Evolutionary conservation across 2,113 vertebrate genomes (phyloP).

Genomic region (Bubo scandiacus): DNA sequence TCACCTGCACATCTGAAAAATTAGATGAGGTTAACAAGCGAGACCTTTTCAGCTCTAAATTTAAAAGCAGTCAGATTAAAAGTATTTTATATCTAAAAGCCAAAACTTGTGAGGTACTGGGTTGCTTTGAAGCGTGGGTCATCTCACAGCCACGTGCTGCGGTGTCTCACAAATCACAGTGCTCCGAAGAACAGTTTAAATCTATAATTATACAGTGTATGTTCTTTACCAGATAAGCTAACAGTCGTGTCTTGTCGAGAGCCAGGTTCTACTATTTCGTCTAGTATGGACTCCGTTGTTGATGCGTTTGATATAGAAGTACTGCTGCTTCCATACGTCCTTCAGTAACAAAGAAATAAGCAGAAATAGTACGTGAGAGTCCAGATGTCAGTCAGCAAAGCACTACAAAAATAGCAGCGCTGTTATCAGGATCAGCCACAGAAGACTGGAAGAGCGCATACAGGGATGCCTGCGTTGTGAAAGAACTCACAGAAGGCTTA

Average conservation of each 20-base stretch:
- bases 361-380: background rate
- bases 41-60: background rate
- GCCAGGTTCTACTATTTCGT: constrained; percentile 74
- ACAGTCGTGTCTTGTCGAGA: constrained; percentile 51
- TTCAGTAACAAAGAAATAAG: constrained; percentile 49
- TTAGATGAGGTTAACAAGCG: background rate
- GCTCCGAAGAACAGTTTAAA: background rate
- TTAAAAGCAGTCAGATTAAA: background rate
- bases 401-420: background rate
- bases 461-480: background rate
- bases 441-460: background rate
- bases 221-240: constrained; percentile 75
- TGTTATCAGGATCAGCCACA: background rate
- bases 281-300: constrained; percentile 55
- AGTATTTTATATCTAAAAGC: background rate
- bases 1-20: constrained; percentile 69
- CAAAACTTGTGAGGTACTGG: background rate
- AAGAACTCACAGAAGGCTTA: background rate
- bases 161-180: background rate
- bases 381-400: background rate
- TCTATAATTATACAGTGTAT: background rate
- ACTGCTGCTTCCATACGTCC: constrained; percentile 77
- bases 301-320: constrained; percentile 74
- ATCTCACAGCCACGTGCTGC: background rate
- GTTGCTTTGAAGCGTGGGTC: background rate